Evolutionary conservation across 37 sponge, comb jelly and placozoan species (phyloP), one percentile per base, ranked within the genome.

Genomic region (Eunapius fragilis): DNA sequence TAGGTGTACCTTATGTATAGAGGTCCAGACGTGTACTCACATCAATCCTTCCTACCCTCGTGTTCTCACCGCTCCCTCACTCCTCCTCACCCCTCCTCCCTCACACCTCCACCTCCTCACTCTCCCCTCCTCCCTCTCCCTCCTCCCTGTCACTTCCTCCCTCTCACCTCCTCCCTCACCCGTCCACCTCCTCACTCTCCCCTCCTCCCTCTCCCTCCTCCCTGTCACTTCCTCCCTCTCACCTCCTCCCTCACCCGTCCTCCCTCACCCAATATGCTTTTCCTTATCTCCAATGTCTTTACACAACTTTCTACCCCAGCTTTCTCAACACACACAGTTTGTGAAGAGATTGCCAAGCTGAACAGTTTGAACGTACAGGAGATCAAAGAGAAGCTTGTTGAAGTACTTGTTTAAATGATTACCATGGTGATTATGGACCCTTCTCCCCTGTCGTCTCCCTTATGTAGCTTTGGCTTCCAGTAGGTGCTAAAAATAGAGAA

Each of bases 371-470:
- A 31, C 19, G 37, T 86, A 38, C 41, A 86, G 11, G 80, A 86
- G 68, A 79, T 86, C 72, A 70, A 35, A 25, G n/a, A 48, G 10
- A 80, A 86, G n/a, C 87, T 86, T 28, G 31, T 33, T 80, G 87
- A 86, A 71, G 87, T 86, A 79, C 49, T 25, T 17, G 37, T 70
- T 4, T 82, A 76, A 9, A 7, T 76, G 23, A 37, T 28, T 31
- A 5, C 68, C 36, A 75, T 37, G 25, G 35, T 37, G 4, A n/a
- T 75, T 28, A 75, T 14, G 24, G 36, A 33, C 24, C 33, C 45
- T 47, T 37, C 24, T 0, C 22, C 41, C 24, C 25, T 12, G 0
- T 49, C 25, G 17, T 25, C 77, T 37, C 24, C 0, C 22, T 3
- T 17, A 6, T 45, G 12, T 41, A 82, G 73, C 27, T n/a, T 27